Conservation (phyloP, 2,113 vertebrate species). For the Ameiurus melas region DNA sequence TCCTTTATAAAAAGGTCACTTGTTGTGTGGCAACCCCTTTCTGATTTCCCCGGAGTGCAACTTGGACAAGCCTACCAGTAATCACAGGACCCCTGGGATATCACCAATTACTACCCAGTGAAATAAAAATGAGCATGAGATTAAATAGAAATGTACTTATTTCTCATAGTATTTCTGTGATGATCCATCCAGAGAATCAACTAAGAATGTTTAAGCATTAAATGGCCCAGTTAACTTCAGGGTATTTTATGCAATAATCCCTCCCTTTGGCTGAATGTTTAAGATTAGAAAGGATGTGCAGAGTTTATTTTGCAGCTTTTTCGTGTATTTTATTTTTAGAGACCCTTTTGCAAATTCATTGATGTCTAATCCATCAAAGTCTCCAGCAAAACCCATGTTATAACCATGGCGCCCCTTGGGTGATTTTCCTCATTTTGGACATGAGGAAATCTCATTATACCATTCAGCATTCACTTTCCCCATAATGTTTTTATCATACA, state of each 20-base stretch:
- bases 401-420: slow-evolving; percentile 19
- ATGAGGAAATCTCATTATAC: slow-evolving; percentile 51
- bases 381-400: slow-evolving; percentile 4
- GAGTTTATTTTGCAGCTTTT: slow-evolving; percentile 33
- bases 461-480: slow-evolving; percentile 33
- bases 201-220: slow-evolving; percentile 19
- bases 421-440: slow-evolving; percentile 39
- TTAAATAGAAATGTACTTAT: slow-evolving; percentile 24
- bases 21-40: slow-evolving; percentile 10
- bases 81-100: slow-evolving; percentile 4
- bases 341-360: slow-evolving; percentile 21
- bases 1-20: slow-evolving; percentile 29
- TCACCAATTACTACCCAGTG: neutral
- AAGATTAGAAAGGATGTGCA: slow-evolving; percentile 9
- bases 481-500: slow-evolving; percentile 44
- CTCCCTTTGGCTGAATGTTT: slow-evolving; percentile 27
- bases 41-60: slow-evolving; percentile 46
- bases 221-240: slow-evolving; percentile 12
- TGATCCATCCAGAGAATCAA: slow-evolving; percentile 23
- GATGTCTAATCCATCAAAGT: slow-evolving; percentile 41
- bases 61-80: slow-evolving; percentile 20
- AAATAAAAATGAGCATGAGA: neutral
- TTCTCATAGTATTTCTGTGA: slow-evolving; percentile 8
- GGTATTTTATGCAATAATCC: slow-evolving; percentile 33
- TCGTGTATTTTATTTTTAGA: slow-evolving; percentile 28